A percentile compares a stretch with the other conserved stretches of the same genome.
Conservation (phyloP, 2,113 vertebrate species). For the Daboia siamensis region DNA sequence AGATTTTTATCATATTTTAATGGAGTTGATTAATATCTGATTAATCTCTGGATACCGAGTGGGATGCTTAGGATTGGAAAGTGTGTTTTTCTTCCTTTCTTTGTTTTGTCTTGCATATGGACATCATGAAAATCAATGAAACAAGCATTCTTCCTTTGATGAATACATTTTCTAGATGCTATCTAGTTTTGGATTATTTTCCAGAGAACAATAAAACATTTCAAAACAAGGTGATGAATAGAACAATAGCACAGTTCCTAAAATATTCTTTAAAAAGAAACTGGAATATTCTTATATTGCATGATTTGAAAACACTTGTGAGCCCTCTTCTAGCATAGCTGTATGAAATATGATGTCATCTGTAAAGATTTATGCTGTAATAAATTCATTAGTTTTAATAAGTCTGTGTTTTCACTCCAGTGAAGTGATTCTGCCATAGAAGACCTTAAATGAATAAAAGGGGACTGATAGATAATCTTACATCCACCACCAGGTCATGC, state of each 20-base stretch:
- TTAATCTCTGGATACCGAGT: neutral
- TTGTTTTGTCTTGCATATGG: neutral
- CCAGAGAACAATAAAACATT: neutral
- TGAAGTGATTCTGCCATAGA: neutral
- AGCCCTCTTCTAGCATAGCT: neutral
- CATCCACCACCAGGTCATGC: no score
- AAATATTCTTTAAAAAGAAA: neutral
- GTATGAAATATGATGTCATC: neutral
- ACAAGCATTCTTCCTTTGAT: neutral
- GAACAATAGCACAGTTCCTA: neutral
- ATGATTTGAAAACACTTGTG: neutral
- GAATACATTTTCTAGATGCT: neutral
- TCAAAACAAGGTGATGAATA: neutral
- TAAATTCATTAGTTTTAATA: neutral
- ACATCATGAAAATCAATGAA: slow-evolving; percentile 1
- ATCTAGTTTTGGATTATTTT: neutral
- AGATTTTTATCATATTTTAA: neutral
- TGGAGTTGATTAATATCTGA: neutral
- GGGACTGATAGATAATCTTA: no score
- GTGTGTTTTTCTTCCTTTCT: neutral
- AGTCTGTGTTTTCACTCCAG: neutral
- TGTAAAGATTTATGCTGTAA: neutral
- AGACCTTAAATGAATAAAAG: neutral
- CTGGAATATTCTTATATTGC: neutral
- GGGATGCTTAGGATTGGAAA: neutral